These are phyloP conservation scores for Hozukius guyotensis DNA, from an alignment of 2,797 vertebrate species.

Conservation along the genomic window DNA sequence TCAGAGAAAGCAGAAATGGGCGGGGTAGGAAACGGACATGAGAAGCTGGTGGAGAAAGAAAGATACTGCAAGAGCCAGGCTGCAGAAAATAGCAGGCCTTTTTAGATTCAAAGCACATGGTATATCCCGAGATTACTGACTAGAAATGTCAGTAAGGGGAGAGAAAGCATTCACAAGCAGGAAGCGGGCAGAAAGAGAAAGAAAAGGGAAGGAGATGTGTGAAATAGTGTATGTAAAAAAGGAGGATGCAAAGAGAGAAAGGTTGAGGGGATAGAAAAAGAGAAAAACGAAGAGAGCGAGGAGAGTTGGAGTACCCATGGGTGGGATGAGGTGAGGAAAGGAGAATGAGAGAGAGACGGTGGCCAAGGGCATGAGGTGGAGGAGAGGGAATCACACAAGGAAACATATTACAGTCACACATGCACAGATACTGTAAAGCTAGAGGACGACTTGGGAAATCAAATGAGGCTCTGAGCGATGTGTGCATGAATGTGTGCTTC, in stretches of 20 bases:
- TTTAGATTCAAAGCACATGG: slow-evolving; percentile 74
- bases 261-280: neutral
- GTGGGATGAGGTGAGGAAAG: slow-evolving; percentile 5
- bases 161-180: slow-evolving; percentile 39
- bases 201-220: neutral
- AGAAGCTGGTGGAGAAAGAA: slow-evolving; percentile 18
- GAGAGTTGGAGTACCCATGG: slow-evolving; percentile 5
- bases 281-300: slow-evolving; percentile 1
- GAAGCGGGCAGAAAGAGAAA: neutral
- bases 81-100: slow-evolving; percentile 49
- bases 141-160: slow-evolving; percentile 72
- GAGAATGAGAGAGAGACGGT: neutral
- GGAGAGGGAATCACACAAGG: slow-evolving; percentile 18
- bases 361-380: slow-evolving; percentile 11
- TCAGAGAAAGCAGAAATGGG: slow-evolving; percentile 8
- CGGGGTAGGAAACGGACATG: slow-evolving; percentile 5
- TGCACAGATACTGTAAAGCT: slow-evolving; percentile 15
- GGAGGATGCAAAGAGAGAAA: neutral
- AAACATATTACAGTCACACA: slow-evolving; percentile 1
- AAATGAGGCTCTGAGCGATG: slow-evolving; percentile 29
- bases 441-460: slow-evolving; percentile 50
- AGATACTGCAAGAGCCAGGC: slow-evolving; percentile 18
- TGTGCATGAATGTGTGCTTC: neutral
- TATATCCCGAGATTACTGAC: slow-evolving; percentile 78
- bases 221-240: slow-evolving; percentile 12